A percentile compares a stretch with the other conserved stretches of the same genome.
Evolutionary conservation across 1,140 invertebrate genomes (phyloP).

Genomic region (Aphis gossypii): DNA sequence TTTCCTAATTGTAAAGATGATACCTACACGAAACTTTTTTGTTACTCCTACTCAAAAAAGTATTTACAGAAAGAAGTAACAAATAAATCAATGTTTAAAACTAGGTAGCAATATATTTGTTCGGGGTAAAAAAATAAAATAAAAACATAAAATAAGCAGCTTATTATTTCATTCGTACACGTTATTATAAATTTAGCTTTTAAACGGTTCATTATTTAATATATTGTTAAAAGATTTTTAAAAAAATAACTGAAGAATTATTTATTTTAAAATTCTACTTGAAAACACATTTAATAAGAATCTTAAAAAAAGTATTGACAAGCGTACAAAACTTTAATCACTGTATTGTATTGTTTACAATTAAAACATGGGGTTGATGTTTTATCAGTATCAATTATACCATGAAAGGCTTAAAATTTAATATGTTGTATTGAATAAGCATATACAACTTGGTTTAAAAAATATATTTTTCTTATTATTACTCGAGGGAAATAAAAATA

Average conservation of each 20-base stretch:
- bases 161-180: neutral
- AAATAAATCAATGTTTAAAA: neutral
- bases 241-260: neutral
- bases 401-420: neutral
- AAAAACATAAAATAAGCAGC: neutral
- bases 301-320: neutral
- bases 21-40: neutral
- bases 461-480: constrained; percentile 16
- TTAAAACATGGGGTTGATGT: neutral
- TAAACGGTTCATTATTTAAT: neutral
- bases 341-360: neutral
- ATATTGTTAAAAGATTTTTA: neutral
- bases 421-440: neutral
- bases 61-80: neutral
- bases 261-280: neutral
- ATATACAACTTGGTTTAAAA: neutral
- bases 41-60: neutral
- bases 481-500: constrained; percentile 14
- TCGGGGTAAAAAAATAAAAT: neutral
- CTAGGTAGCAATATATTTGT: neutral
- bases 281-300: neutral
- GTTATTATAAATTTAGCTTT: neutral
- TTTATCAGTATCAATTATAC: constrained; percentile 5
- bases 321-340: neutral
- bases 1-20: neutral